A percentile compares a stretch with the other conserved stretches of the same genome.
Evolutionary conservation across 2,888 invertebrate genomes (phyloP).

Genomic region (Drosophila ustulata): DNA sequence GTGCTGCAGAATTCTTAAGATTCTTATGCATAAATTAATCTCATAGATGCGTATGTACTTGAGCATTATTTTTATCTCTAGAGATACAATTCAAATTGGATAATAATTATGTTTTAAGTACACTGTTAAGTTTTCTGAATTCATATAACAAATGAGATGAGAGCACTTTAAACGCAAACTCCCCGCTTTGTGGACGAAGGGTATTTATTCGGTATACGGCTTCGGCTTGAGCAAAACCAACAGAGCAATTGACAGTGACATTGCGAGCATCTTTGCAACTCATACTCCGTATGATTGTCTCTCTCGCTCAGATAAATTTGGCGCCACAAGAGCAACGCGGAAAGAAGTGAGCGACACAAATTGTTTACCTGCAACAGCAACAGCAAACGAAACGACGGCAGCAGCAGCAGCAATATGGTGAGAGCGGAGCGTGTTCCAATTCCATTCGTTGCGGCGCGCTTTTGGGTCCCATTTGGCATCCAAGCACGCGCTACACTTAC

Average conservation of each 20-base stretch:
- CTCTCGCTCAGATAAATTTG: constrained; percentile 48
- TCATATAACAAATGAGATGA: no score
- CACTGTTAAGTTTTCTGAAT: no score
- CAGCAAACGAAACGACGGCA: constrained; percentile 1
- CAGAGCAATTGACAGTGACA: constrained; percentile 71
- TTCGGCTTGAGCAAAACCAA: constrained; percentile 31
- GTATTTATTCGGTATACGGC: constrained; percentile 50
- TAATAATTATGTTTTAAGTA: not conserved
- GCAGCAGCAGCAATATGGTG: constrained; percentile 13
- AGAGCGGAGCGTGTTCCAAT: constrained; percentile 52
- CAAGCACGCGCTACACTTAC: constrained; percentile 58
- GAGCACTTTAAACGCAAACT: not conserved
- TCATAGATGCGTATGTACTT: not conserved
- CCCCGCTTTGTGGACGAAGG: constrained; percentile 6
- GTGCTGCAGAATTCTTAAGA: constrained; percentile 3
- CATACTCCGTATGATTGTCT: constrained; percentile 21
- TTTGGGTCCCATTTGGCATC: constrained; percentile 50
- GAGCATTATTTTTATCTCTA: not conserved
- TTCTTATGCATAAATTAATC: not conserved
- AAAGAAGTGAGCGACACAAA: constrained; percentile 27
- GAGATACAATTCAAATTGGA: not conserved
- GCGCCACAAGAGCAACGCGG: constrained; percentile 55
- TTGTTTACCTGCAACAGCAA: constrained; percentile 51
- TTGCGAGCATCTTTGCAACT: constrained; percentile 52
- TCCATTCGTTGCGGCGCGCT: constrained; percentile 45